Base-by-base conservation (phyloP, 1,140 invertebrate genomes). In the Vanessa atalanta region DNA sequence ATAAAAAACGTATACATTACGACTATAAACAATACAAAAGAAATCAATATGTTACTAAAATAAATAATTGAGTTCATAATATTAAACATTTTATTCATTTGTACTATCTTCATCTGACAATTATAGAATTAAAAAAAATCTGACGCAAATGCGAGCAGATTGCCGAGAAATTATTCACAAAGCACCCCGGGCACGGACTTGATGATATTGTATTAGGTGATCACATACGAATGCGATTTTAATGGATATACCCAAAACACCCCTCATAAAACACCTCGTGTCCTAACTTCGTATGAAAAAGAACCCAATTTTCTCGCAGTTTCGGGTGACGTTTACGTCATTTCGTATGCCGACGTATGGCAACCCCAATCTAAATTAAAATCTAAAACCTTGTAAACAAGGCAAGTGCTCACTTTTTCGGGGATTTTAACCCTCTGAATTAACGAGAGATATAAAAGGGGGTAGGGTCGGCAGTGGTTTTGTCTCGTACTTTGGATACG, bases 361-460 rank as follows among this genome's bases (percentile, higher is more conserved):
- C 80, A 61, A 89, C 92, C 92, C 93, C 91, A 93, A 93, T 93
- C 93, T 93, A 93, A 93, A 93, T 93, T 93, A 93, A 93, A 93
- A 93, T 93, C 93, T 93, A 93, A 93, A 93, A 91, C 93, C 92
- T 93, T 93, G 93, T 93, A 93, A 93, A 93, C 93, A 93, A 93
- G 93, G 86, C 92, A 93, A 93, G 93, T 93, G 93, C 92, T 93
- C 93, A 93, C 93, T 93, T 93, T 93, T 93, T 93, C 91, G 92
- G 92, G 90, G 92, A 93, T 93, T 91, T 92, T 89, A 93, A 91
- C 92, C 92, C 92, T 90, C 88, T 77, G 89, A 87, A 92, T 92
- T 92, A 92, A 91, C 90, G 87, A 84, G 88, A 88, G 88, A 85
- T 88, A 86, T 87, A 85, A 85, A 87, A 82, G 77, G 88, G 87